Conservation (phyloP, 1,140 invertebrate species). For the Saccostrea glomerata region DNA sequence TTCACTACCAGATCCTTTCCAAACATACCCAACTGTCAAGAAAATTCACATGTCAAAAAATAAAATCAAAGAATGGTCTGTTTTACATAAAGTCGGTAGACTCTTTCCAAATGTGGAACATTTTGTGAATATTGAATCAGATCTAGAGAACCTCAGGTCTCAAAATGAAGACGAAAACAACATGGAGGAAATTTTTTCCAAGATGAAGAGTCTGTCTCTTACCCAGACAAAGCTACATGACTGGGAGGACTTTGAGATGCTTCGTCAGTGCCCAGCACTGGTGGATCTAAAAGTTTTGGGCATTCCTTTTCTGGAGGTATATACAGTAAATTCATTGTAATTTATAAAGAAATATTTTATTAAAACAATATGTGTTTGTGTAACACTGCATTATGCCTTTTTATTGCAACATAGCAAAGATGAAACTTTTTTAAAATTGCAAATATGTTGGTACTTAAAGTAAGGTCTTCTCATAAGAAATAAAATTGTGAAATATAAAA, state of each 20-base stretch:
- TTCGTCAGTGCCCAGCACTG: slow-evolving; percentile 90
- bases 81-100: slow-evolving; percentile 88
- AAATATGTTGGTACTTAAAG: no score
- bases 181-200: slow-evolving; percentile 80
- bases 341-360: no score
- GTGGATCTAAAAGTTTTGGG: slow-evolving; percentile 88
- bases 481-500: no score
- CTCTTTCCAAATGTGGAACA: slow-evolving; percentile 90
- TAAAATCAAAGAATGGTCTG: slow-evolving; percentile 88
- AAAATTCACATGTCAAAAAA: slow-evolving; percentile 80
- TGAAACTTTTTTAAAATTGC: no score
- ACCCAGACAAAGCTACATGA: slow-evolving; percentile 89
- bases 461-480: no score
- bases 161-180: slow-evolving; percentile 44
- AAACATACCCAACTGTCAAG: slow-evolving; percentile 77
- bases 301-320: slow-evolving; percentile 82
- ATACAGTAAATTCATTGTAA: no score
- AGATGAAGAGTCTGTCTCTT: slow-evolving; percentile 89
- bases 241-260: slow-evolving; percentile 92
- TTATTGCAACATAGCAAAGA: no score
- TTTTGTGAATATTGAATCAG: slow-evolving; percentile 91
- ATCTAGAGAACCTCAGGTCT: slow-evolving; percentile 60
- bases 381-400: no score
- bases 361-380: no score
- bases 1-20: slow-evolving; percentile 80